These are phyloP conservation scores for Tetranychus truncatus DNA, from an alignment of 2,888 invertebrate species.

Conservation along the genomic window DNA sequence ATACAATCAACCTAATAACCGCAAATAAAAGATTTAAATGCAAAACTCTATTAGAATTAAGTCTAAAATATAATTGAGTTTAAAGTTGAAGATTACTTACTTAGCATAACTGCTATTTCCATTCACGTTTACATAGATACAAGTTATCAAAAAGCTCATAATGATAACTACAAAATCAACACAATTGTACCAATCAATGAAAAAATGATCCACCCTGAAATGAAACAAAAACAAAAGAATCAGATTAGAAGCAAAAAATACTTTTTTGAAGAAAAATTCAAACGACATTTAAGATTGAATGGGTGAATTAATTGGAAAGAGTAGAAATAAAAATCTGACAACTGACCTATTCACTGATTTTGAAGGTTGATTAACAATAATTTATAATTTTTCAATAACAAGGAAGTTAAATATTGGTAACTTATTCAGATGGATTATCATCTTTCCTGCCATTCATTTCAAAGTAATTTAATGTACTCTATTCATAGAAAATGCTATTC, in stretches of 20 bases:
- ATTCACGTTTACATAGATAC: slow-evolving; percentile 32
- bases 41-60: slow-evolving; percentile 7
- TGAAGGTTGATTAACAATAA: not conserved
- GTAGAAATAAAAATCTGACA: too few species aligned
- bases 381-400: too few species aligned
- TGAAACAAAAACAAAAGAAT: slow-evolving; percentile 16
- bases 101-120: slow-evolving; percentile 29
- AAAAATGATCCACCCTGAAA: slow-evolving; percentile 31
- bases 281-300: not conserved
- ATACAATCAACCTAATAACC: slow-evolving; percentile 30
- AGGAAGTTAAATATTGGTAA: too few species aligned
- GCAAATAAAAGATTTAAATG: slow-evolving; percentile 12
- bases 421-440: too few species aligned
- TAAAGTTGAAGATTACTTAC: slow-evolving; percentile 27
- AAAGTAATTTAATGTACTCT: too few species aligned
- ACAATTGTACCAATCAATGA: slow-evolving; percentile 33
- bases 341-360: too few species aligned
- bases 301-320: not conserved
- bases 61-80: not conserved
- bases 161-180: slow-evolving; percentile 35
- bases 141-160: slow-evolving; percentile 34
- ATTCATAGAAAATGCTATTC: too few species aligned
- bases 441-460: too few species aligned
- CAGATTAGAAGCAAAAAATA: not conserved
- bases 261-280: too few species aligned